Percentiles rank a stretch among this genome's conserved stretches.
Conservation (phyloP, 2,113 vertebrate species). For the Spea multiplicata region DNA sequence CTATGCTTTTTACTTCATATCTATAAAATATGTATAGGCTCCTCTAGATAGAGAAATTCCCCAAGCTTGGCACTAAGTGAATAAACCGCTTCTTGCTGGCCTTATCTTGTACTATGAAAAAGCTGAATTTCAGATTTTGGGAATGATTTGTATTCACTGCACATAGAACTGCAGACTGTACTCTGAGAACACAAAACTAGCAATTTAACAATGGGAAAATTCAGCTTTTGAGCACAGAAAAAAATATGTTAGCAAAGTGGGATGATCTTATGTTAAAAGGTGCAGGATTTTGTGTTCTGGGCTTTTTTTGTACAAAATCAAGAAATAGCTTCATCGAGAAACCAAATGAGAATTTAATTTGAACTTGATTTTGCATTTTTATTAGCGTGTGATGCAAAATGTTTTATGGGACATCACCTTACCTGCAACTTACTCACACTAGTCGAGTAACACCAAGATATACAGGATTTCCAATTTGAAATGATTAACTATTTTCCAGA, state of each 20-base stretch:
- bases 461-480: no score
- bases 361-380: no score
- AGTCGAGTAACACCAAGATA: no score
- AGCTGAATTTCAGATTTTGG: conserved; percentile 29
- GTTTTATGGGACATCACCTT: no score
- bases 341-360: background rate
- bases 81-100: conserved; percentile 22
- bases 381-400: no score
- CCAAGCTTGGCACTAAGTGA: conserved; percentile 30
- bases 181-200: conserved; percentile 26
- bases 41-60: conserved; percentile 34
- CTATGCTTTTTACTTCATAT: conserved; percentile 27
- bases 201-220: conserved; percentile 38
- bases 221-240: conserved; percentile 22
- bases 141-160: conserved; percentile 38
- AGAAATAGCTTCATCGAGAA: background rate
- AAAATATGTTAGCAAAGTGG: conserved; percentile 17
- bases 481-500: no score
- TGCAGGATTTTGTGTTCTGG: background rate
- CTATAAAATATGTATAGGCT: conserved; percentile 45
- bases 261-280: conserved; percentile 16
- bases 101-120: conserved; percentile 23
- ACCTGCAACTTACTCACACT: no score
- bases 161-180: conserved; percentile 37
- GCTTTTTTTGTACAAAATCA: background rate